Percentiles rank a stretch among this genome's conserved stretches.
These are phyloP conservation scores for Alexandromys fortis DNA, from an alignment of 2,113 vertebrate species.

Conservation along the genomic window DNA sequence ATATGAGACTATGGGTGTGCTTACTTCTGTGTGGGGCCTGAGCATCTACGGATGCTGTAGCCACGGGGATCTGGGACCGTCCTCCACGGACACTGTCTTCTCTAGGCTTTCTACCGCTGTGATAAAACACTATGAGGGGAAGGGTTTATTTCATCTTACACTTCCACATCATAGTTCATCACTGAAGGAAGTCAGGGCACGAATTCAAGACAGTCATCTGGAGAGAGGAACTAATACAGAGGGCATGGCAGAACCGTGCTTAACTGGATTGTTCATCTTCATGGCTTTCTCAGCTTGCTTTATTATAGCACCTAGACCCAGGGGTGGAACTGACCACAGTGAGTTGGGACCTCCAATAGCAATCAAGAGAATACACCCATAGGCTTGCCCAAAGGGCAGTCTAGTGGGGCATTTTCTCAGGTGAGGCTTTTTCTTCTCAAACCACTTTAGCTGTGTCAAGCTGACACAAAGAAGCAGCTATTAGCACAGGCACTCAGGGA, in stretches of 20 bases:
- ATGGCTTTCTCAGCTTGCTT: background rate
- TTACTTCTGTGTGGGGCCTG: too few species aligned
- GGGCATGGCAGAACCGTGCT: background rate
- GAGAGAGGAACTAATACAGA: background rate
- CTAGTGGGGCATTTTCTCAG: background rate
- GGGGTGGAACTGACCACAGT: background rate
- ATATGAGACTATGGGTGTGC: too few species aligned
- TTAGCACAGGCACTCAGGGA: background rate
- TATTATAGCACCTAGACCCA: background rate
- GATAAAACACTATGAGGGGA: background rate
- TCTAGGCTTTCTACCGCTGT: background rate
- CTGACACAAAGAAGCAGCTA: background rate
- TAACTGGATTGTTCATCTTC: background rate
- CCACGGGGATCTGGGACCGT: background rate
- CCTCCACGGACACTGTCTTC: background rate
- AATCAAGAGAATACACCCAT: background rate
- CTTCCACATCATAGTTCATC: background rate
- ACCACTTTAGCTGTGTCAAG: background rate
- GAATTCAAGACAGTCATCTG: background rate
- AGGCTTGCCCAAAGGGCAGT: background rate
- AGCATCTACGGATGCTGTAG: background rate
- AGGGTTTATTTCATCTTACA: background rate
- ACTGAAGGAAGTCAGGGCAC: background rate
- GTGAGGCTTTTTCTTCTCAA: background rate
- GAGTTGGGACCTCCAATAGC: background rate